These are phyloP conservation scores for Dipodomys ordii DNA, from an alignment of 2,113 vertebrate genomes.

Conservation along the genomic window DNA sequence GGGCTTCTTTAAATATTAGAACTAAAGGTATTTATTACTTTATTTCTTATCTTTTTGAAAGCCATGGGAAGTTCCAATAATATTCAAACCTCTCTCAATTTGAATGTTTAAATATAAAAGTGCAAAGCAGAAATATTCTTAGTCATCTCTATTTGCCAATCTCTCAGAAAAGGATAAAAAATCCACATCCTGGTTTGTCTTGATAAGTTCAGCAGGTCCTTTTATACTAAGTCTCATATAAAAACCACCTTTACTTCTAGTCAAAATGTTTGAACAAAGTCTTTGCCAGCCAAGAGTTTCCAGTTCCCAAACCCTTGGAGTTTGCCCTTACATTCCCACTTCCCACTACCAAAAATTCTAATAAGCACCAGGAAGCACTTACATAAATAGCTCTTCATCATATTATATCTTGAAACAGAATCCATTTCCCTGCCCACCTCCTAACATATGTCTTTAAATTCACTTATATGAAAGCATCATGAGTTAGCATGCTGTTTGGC, in stretches of 20 bases:
- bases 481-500: slow-evolving; percentile 74
- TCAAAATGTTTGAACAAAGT: not conserved
- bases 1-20: not conserved
- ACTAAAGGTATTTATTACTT: not conserved
- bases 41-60: slow-evolving; percentile 18
- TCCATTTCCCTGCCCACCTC: slow-evolving; percentile 73
- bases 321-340: slow-evolving; percentile 31
- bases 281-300: not conserved
- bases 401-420: slow-evolving; percentile 70
- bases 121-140: slow-evolving; percentile 40
- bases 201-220: slow-evolving; percentile 32
- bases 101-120: slow-evolving; percentile 59
- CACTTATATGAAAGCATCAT: slow-evolving; percentile 71
- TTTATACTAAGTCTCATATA: not conserved
- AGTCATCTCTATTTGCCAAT: slow-evolving; percentile 54
- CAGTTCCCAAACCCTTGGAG: not conserved
- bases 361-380: slow-evolving; percentile 67
- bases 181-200: slow-evolving; percentile 23
- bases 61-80: not conserved
- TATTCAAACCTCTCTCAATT: slow-evolving; percentile 8
- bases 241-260: slow-evolving; percentile 17
- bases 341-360: slow-evolving; percentile 48
- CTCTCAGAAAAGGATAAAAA: slow-evolving; percentile 24
- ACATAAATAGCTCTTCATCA: slow-evolving; percentile 66
- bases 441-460: slow-evolving; percentile 80